Evolutionary conservation across 2,888 invertebrate genomes (phyloP).

Genomic region (Caenorhabditis virilis): DNA sequence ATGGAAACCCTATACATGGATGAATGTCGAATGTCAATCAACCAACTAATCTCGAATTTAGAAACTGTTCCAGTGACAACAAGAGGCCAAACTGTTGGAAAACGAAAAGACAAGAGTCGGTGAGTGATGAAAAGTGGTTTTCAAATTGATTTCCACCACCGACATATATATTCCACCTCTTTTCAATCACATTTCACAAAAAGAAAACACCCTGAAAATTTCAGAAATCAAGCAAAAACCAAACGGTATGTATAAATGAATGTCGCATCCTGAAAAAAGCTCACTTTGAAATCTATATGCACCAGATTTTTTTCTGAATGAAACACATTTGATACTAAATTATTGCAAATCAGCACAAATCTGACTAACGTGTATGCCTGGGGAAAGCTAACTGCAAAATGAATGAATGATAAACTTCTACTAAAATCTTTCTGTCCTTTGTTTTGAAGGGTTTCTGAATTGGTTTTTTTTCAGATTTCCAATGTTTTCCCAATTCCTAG

Average conservation of each 20-base stretch:
- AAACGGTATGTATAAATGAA: constrained; percentile 52
- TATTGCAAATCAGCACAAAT: too few relatives aligned
- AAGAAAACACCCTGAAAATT: constrained; percentile 12
- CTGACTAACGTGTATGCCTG: too few relatives aligned
- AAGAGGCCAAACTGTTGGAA: constrained; percentile 95
- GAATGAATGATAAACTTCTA: too few relatives aligned
- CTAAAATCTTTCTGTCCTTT: too few relatives aligned
- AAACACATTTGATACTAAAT: too few relatives aligned
- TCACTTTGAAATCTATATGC: too few relatives aligned
- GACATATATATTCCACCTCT: background rate
- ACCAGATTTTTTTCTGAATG: too few relatives aligned
- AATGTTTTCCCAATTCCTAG: too few relatives aligned
- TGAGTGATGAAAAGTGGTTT: constrained; percentile 69
- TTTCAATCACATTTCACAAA: constrained; percentile 3
- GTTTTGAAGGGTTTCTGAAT: too few relatives aligned
- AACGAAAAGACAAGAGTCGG: constrained; percentile 86
- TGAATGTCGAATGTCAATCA: constrained; percentile 82
- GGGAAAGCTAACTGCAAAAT: too few relatives aligned
- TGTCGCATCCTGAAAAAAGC: too few relatives aligned
- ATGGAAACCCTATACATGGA: constrained; percentile 99
- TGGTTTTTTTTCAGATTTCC: too few relatives aligned
- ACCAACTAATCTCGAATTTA: constrained; percentile 95
- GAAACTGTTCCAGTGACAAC: constrained; percentile 94
- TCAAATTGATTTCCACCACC: background rate
- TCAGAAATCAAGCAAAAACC: constrained; percentile 51